phyloP scores from a whole-genome alignment of 2,888 invertebrate species.

The Dolichopus griseipennis region DNA sequence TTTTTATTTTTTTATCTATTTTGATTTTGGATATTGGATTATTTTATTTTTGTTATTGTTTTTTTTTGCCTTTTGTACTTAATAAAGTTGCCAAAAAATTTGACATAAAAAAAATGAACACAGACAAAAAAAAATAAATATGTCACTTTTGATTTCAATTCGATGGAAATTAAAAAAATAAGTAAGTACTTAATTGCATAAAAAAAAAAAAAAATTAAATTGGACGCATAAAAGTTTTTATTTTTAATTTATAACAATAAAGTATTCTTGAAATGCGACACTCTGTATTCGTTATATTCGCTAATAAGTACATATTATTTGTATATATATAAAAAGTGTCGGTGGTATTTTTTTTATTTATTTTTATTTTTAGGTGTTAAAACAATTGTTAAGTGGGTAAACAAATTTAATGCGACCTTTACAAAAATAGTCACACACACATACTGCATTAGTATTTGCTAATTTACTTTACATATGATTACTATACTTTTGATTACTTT shows the following conservation, averaged over 20 bases:
- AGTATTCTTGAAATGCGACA: not conserved
- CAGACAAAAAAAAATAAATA: not conserved
- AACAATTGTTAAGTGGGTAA: not conserved
- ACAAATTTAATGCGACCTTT: not conserved
- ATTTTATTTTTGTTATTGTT: not conserved
- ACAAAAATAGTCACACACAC: too few relatives aligned
- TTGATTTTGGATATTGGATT: not conserved
- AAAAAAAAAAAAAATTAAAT: too few relatives aligned
- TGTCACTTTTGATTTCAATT: not conserved
- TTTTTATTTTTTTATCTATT: not conserved
- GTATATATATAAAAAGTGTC: not conserved
- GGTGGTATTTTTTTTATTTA: not conserved
- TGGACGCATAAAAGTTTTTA: too few relatives aligned
- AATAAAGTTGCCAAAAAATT: not conserved
- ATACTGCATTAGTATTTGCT: too few relatives aligned
- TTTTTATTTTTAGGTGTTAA: not conserved
- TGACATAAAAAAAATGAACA: not conserved
- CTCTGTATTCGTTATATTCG: not conserved
- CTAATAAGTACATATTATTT: too few relatives aligned
- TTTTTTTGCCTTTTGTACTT: too few relatives aligned
- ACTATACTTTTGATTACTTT: too few relatives aligned
- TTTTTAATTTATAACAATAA: not conserved
- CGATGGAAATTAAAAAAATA: not conserved
- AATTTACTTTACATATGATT: too few relatives aligned
- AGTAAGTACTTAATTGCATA: too few relatives aligned